Evolutionary conservation across 1,140 invertebrate species (phyloP).

Genomic region (Drosophila sturtevanti): DNA sequence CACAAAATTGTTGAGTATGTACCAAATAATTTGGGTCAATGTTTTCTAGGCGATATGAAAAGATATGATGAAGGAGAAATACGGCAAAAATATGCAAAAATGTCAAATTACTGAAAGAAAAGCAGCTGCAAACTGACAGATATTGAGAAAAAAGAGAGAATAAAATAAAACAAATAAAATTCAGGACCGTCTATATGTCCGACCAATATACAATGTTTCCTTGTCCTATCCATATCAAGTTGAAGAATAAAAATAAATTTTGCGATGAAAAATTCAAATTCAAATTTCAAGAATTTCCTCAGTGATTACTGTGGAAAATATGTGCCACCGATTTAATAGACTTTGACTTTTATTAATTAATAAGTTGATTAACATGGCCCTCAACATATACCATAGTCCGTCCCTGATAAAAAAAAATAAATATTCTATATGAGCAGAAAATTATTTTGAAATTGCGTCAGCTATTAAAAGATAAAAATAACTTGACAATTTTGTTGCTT

Average conservation of each 20-base stretch:
- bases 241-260: background rate
- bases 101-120: slow-evolving; percentile 52
- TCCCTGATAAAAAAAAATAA: background rate
- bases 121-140: slow-evolving; percentile 5
- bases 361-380: background rate
- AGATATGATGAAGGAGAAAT: slow-evolving; percentile 19
- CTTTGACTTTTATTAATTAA: no score
- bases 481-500: slow-evolving; percentile 18
- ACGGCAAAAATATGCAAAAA: slow-evolving; percentile 36
- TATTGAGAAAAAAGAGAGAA: background rate
- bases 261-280: no score
- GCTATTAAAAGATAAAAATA: slow-evolving; percentile 55
- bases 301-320: no score
- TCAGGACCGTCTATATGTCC: background rate
- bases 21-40: slow-evolving; percentile 62
- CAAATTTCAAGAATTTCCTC: no score
- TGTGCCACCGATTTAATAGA: no score
- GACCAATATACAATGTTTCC: background rate
- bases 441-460: slow-evolving; percentile 66
- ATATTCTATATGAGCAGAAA: background rate
- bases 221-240: background rate
- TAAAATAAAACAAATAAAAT: background rate
- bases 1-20: slow-evolving; percentile 39
- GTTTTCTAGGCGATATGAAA: slow-evolving; percentile 36
- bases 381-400: background rate